Base-by-base conservation (phyloP, 2,888 invertebrate species). In the Heliconius aoede region DNA sequence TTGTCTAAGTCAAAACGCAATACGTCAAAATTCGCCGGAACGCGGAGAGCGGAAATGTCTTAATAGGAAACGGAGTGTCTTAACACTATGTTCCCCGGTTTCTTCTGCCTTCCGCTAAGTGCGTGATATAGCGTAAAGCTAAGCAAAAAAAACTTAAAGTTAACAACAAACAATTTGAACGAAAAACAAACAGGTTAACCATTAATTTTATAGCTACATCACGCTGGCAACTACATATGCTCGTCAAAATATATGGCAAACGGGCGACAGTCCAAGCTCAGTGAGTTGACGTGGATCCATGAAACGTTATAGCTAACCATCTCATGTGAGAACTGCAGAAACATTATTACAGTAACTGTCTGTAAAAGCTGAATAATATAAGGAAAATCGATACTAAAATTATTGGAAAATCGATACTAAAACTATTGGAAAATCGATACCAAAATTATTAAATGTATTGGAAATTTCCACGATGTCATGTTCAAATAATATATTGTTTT, bases 161-260 rank as follows among this genome's bases (percentile, higher is more conserved):
- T 21, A 0, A 55, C n/a, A 32, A 73, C 73, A 55, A 55, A 55
- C 15, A 64, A 71, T 74, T 64, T 21, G 58, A 65, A 58, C 46
- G 55, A 18, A 73, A 72, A 76, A 64, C 32, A 75, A 69, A 76
- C 51, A 73, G 18, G 36, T 51, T 62, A 76, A 67, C 82, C 82
- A 83, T 85, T 85, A 84, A 81, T 67, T 85, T 85, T 82, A 84
- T 85, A 80, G 82, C 76, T 80, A 82, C 80, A 81, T 82, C 81
- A 80, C 78, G 81, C 79, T 83, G 82, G 83, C 83, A 82, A 77
- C 82, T 80, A 78, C 80, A 80, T 78, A 79, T 82, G 80, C 82
- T 80, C 79, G 78, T 81, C 82, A 86, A 85, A 85, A 83, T 81
- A 81, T 84, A 85, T 84, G 85, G 81, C 71, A 79, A 26, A 60